A percentile compares a stretch with the other conserved stretches of the same genome.
These are phyloP conservation scores for Heliconius hewitsoni DNA, from an alignment of 1,140 invertebrate species.

Conservation along the genomic window DNA sequence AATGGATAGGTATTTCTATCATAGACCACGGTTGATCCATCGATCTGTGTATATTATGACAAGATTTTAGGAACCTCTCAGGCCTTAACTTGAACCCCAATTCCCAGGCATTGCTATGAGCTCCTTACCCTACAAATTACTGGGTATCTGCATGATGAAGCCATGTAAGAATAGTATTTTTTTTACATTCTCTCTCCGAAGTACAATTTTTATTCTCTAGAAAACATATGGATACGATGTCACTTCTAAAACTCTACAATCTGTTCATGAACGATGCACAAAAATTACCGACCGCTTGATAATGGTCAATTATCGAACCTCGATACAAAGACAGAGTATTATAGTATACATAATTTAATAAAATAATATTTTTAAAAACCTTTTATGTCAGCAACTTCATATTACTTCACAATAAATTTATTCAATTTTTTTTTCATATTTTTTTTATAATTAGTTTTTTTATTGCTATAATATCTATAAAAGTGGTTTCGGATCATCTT, in stretches of 20 bases:
- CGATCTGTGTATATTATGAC: too few relatives aligned
- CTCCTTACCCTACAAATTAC: too few relatives aligned
- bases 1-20: too few relatives aligned
- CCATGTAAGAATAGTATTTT: too few relatives aligned
- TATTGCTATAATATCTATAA: background rate
- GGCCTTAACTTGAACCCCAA: too few relatives aligned
- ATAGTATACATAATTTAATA: background rate
- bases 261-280: background rate
- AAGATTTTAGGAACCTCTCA: too few relatives aligned
- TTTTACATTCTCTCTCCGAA: too few relatives aligned
- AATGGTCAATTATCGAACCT: background rate
- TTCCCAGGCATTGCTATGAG: too few relatives aligned
- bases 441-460: background rate
- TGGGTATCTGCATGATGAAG: too few relatives aligned
- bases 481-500: background rate
- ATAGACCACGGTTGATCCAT: too few relatives aligned
- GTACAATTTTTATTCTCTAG: too few relatives aligned
- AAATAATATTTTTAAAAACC: slow-evolving; percentile 3
- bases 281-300: background rate
- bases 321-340: background rate
- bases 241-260: background rate
- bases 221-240: background rate
- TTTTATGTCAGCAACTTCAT: background rate
- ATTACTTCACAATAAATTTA: background rate
- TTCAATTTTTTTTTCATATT: background rate